Conservation (phyloP, 2,113 vertebrate genomes). For the Gasterosteus aculeatus region DNA sequence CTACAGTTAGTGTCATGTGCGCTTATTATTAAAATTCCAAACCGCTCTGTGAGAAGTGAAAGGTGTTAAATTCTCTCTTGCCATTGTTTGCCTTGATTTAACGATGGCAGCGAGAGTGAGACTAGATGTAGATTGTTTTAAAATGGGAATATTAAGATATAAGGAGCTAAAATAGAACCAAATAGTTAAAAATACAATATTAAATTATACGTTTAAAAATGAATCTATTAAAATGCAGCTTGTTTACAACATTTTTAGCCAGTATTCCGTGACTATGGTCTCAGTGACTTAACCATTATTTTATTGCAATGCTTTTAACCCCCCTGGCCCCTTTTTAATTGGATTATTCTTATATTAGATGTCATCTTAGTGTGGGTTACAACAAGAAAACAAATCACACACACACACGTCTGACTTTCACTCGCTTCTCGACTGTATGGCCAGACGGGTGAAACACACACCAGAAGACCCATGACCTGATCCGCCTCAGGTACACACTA, state of each 20-base stretch:
- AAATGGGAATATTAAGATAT: background rate
- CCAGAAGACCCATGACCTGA: slow-evolving; percentile 62
- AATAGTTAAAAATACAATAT: background rate
- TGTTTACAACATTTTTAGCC: background rate
- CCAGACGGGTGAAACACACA: slow-evolving; percentile 72
- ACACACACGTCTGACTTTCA: slow-evolving; percentile 54
- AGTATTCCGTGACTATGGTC: background rate
- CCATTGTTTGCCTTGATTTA: background rate
- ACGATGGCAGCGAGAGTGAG: background rate
- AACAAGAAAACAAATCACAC: background rate
- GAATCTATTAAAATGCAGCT: background rate
- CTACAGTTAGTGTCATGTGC: background rate
- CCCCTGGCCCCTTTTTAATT: background rate
- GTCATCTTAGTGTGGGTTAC: slow-evolving; percentile 3
- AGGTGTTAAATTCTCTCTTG: background rate
- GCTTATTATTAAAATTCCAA: background rate
- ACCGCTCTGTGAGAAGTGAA: background rate
- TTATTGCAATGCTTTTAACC: background rate
- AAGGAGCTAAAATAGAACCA: background rate
- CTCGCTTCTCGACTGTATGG: slow-evolving; percentile 50
- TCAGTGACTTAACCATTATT: background rate
- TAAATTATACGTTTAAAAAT: background rate
- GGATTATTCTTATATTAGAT: background rate
- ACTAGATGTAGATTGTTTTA: background rate
- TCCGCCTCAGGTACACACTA: slow-evolving; percentile 63